A percentile compares a stretch with the other conserved stretches of the same genome.
These are phyloP conservation scores for Cepaea nemoralis DNA, from an alignment of 1,140 invertebrate species.

Conservation along the genomic window DNA sequence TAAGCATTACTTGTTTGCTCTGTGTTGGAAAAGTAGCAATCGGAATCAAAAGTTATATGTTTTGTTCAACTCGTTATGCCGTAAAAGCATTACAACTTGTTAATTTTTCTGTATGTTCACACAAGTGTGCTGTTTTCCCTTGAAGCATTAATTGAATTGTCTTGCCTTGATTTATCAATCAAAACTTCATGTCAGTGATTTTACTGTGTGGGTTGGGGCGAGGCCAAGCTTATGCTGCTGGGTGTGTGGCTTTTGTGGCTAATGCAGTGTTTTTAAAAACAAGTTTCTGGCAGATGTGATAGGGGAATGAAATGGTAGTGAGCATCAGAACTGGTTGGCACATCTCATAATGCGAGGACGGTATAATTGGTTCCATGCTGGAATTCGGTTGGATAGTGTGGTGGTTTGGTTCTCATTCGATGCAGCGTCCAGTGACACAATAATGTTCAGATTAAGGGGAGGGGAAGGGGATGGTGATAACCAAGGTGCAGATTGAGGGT, in stretches of 20 bases:
- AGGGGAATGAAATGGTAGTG: too few species aligned
- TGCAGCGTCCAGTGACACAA: too few species aligned
- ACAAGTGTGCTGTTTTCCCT: neutral
- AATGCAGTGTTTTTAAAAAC: too few species aligned
- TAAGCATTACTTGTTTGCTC: neutral
- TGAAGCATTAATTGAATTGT: neutral
- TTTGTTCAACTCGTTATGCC: neutral
- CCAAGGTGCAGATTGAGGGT: too few species aligned
- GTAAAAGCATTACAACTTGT: neutral
- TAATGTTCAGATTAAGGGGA: too few species aligned
- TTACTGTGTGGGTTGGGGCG: neutral
- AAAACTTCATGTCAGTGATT: neutral
- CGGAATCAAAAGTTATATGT: neutral
- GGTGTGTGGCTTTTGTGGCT: neutral
- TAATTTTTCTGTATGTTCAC: neutral
- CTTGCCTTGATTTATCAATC: neutral
- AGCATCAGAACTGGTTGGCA: neutral
- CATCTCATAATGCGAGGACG: neutral
- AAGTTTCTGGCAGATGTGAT: too few species aligned
- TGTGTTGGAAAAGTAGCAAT: conserved; percentile 1
- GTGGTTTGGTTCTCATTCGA: too few species aligned
- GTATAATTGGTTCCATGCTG: too few species aligned
- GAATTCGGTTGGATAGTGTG: too few species aligned
- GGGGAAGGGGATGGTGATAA: too few species aligned
- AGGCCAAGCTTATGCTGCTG: neutral